These are phyloP conservation scores for Diorhabda carinulata DNA, from an alignment of 1,140 invertebrate genomes.

Conservation along the genomic window DNA sequence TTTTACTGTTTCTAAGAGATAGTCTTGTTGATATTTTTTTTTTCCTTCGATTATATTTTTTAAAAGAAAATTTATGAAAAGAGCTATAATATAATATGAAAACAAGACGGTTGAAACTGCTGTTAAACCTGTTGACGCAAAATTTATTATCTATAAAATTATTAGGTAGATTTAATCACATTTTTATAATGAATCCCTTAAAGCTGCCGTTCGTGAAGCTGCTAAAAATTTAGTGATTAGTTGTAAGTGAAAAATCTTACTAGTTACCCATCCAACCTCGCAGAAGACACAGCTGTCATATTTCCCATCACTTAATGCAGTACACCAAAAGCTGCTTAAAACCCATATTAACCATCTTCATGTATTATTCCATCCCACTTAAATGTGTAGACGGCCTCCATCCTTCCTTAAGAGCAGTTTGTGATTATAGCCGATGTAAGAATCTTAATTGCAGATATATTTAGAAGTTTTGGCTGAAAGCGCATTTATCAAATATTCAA, in stretches of 20 bases:
- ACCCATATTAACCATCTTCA: constrained; percentile 37
- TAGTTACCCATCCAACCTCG: background rate
- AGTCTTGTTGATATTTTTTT: too few relatives aligned
- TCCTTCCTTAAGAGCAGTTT: constrained; percentile 41
- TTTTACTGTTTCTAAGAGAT: too few relatives aligned
- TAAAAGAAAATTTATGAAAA: too few relatives aligned
- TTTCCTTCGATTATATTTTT: too few relatives aligned
- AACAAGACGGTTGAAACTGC: too few relatives aligned
- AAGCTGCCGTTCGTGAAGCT: background rate
- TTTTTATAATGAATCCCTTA: background rate
- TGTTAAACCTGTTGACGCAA: too few relatives aligned
- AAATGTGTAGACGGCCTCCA: constrained; percentile 37
- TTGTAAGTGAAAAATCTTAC: background rate
- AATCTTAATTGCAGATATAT: constrained; percentile 40
- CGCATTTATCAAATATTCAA: constrained; percentile 17
- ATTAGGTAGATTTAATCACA: too few relatives aligned
- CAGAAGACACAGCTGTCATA: constrained; percentile 30
- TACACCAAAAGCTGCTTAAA: constrained; percentile 36
- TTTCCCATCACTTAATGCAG: constrained; percentile 32
- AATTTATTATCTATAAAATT: too few relatives aligned
- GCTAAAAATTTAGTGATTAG: background rate
- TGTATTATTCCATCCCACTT: constrained; percentile 40
- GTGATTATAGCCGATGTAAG: constrained; percentile 39
- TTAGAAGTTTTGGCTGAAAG: constrained; percentile 24
- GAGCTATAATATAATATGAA: too few relatives aligned